Evolutionary conservation across 2,888 invertebrate species (phyloP), one percentile per base, ranked within the genome.

Genomic region (Melinaea menophilus): DNA sequence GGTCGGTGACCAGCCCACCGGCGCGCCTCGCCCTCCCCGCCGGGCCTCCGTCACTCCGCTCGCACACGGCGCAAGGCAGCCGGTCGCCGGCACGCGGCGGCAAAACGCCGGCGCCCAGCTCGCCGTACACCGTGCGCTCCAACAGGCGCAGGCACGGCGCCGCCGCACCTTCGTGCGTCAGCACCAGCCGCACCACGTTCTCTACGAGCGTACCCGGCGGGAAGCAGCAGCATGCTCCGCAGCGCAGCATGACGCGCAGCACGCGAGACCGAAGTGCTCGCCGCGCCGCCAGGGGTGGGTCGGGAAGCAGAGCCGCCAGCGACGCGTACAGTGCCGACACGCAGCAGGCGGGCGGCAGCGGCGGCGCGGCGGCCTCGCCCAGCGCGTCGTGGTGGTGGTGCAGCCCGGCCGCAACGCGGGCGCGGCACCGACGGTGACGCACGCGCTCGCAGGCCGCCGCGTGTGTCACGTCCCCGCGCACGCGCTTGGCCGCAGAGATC

Each of bases 141-240:
- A 94, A 73, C 0, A 94, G 80, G 22, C 88, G 86, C 5, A 93
- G 86, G 11, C 92, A 90, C 0, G 86, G 71, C 3, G 84, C 70
- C 34, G 92, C 86, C 5, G 81, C 81, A 34, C 79, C 75, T 69
- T 75, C 78, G 66, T 86, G 87, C 2, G 87, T 83, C 62, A 88
- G 71, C 75, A 93, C 82, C 47, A 93, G 79, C 22, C 91, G 79
- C 0, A 92, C 89, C 11, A 92, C 78, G 69, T 86, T 88, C 61
- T 90, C 84, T 77, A 93, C 82, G 0, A 93, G 77, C 4, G 82
- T 76, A 11, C 86, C 90, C 0, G 93, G 89, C 0, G 93, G 91
- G 72, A 93, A 92, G 74, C 94, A 94, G 74, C 94, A 94, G 73
- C 94, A 94, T 0, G 91, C 92, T 1, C 94, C 94, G 61, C 92